These are phyloP conservation scores for Dryadula phaetusa DNA, from an alignment of 2,888 invertebrate species.

Conservation along the genomic window DNA sequence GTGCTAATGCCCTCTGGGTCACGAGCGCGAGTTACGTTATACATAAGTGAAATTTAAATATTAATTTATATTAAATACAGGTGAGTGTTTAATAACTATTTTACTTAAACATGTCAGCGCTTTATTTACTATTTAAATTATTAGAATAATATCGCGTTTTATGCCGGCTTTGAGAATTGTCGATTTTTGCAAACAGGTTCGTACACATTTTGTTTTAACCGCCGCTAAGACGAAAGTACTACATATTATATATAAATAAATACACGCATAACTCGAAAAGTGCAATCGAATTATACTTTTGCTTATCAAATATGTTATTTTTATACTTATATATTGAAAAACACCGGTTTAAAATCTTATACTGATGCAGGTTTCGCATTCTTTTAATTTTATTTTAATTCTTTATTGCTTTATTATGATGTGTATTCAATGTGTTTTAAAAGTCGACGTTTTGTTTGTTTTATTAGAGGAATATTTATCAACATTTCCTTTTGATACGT, in stretches of 20 bases:
- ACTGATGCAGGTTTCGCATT: neutral
- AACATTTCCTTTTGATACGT: neutral
- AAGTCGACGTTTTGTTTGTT: neutral
- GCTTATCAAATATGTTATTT: conserved; percentile 5
- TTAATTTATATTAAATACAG: conserved; percentile 54
- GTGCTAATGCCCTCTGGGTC: conserved; percentile 79
- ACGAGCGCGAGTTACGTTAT: conserved; percentile 69
- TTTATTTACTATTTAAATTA: neutral
- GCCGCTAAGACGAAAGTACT: conserved; percentile 58
- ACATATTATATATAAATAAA: conserved; percentile 24
- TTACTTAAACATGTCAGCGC: conserved; percentile 32
- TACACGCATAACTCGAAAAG: conserved; percentile 6
- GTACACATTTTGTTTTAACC: conserved; percentile 52
- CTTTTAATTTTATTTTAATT: conserved; percentile 1
- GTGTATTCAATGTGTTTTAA: neutral
- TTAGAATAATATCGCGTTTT: conserved; percentile 54
- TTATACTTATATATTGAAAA: neutral
- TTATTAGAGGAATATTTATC: neutral
- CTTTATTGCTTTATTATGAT: neutral
- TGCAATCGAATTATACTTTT: conserved; percentile 6
- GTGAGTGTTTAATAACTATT: conserved; percentile 52
- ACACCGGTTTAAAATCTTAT: neutral
- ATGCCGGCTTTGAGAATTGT: conserved; percentile 63
- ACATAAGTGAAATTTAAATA: conserved; percentile 55
- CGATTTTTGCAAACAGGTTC: conserved; percentile 68